phyloP scores from a whole-genome alignment of 2,113 vertebrate species.

The Sterna hirundo region DNA sequence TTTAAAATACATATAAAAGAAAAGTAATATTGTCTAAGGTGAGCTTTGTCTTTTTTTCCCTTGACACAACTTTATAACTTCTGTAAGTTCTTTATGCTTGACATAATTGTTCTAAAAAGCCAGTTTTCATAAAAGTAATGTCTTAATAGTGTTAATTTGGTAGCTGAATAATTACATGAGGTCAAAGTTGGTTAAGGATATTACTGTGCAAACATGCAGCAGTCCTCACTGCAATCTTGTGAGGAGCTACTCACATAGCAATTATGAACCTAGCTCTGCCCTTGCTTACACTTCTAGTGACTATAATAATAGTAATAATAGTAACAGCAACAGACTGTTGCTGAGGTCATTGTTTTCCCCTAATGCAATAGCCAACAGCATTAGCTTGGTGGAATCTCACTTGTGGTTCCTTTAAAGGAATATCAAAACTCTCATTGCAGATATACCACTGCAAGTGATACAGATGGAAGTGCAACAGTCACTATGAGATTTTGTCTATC shows the following conservation, averaged over 20 bases:
- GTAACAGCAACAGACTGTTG: neutral
- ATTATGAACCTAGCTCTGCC: neutral
- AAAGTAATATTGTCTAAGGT: neutral
- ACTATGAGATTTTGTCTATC: neutral
- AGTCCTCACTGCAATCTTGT: neutral
- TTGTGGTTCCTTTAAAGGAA: neutral
- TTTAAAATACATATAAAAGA: neutral
- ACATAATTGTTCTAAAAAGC: neutral
- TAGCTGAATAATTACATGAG: neutral
- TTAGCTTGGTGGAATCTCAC: neutral
- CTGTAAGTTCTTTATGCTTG: neutral
- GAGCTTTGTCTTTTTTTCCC: neutral
- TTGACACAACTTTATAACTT: neutral
- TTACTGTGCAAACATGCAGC: neutral
- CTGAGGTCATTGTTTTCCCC: neutral
- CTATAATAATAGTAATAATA: neutral
- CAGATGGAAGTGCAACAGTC: neutral
- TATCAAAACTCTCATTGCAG: neutral
- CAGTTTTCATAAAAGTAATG: neutral
- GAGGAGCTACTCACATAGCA: neutral
- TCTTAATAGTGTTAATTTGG: neutral
- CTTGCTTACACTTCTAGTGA: neutral
- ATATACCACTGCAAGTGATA: neutral
- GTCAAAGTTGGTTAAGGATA: neutral
- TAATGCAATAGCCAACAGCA: neutral